Conservation (phyloP, 2,888 invertebrate genomes). For the Coremacera marginata region DNA sequence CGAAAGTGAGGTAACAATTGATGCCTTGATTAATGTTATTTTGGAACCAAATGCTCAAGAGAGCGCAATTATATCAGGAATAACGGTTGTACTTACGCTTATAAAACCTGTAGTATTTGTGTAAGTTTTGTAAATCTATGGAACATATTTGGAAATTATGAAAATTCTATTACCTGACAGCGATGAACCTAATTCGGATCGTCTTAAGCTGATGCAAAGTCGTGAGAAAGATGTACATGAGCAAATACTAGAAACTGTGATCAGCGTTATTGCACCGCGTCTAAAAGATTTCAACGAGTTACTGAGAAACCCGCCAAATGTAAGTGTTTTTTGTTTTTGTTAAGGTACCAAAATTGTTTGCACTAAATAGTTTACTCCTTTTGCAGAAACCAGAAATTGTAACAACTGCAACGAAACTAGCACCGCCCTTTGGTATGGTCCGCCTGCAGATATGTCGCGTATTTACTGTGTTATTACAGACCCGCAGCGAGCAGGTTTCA, state of each 20-base stretch:
- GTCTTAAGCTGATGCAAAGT: slow-evolving; percentile 60
- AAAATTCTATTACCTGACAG: slow-evolving; percentile 47
- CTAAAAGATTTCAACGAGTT: slow-evolving; percentile 79
- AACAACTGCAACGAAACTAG: slow-evolving; percentile 78
- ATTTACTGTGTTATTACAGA: slow-evolving; percentile 80
- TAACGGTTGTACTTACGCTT: slow-evolving; percentile 82
- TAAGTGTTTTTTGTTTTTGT: slow-evolving; percentile 61
- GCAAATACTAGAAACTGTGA: slow-evolving; percentile 74
- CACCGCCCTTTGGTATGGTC: slow-evolving; percentile 83
- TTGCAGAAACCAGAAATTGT: slow-evolving; percentile 74
- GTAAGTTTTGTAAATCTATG: slow-evolving; percentile 55
- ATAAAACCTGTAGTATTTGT: slow-evolving; percentile 69
- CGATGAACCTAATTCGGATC: slow-evolving; percentile 67
- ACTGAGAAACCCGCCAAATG: slow-evolving; percentile 77
- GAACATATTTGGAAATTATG: neutral
- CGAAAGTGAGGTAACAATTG: slow-evolving; percentile 77
- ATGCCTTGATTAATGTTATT: slow-evolving; percentile 80
- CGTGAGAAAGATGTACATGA: slow-evolving; percentile 74
- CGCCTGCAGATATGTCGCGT: slow-evolving; percentile 85
- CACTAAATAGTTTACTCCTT: neutral
- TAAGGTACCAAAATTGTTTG: neutral
- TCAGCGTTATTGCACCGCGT: slow-evolving; percentile 75
- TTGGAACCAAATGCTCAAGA: slow-evolving; percentile 77
- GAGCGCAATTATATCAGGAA: slow-evolving; percentile 83
- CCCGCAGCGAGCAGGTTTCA: slow-evolving; percentile 80